A percentile compares a stretch with the other conserved stretches of the same genome.
Conservation (phyloP, 2,888 invertebrate genomes). For the Galerucella calmariensis region DNA sequence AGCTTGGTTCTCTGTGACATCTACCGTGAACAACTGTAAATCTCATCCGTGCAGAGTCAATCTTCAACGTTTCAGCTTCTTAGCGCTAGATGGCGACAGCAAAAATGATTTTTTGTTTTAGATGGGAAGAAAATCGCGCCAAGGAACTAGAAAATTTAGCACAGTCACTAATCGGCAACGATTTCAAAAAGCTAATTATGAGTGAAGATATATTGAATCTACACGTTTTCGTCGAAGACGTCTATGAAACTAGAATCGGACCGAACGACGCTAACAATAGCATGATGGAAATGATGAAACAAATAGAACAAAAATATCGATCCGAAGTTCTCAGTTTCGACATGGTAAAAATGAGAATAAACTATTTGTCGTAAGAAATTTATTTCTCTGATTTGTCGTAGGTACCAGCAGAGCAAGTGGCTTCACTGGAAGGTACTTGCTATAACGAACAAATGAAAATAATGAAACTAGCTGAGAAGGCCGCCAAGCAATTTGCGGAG, state of each 20-base stretch:
- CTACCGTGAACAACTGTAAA: background rate
- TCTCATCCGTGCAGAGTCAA: background rate
- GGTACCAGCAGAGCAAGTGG: constrained; percentile 68
- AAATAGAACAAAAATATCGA: constrained; percentile 69
- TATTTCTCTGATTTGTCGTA: constrained; percentile 23
- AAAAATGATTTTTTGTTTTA: constrained; percentile 40
- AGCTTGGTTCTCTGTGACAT: too few species aligned
- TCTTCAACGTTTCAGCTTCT: too few species aligned
- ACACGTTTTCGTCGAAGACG: constrained; percentile 72
- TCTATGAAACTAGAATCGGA: constrained; percentile 71
- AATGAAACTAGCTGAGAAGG: constrained; percentile 68
- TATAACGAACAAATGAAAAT: constrained; percentile 67
- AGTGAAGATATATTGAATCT: constrained; percentile 70
- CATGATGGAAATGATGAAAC: constrained; percentile 69
- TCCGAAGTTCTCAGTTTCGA: constrained; percentile 68
- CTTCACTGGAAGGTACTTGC: constrained; percentile 67
- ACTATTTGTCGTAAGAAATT: background rate
- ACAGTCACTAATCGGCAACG: constrained; percentile 68
- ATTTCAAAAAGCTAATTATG: constrained; percentile 70
- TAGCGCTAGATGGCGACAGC: too few species aligned
- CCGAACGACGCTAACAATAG: constrained; percentile 71
- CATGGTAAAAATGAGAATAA: constrained; percentile 48
- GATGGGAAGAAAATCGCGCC: constrained; percentile 68
- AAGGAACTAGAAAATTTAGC: constrained; percentile 68
- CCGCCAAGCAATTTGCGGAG: constrained; percentile 69